phyloP scores from a whole-genome alignment of 2,113 vertebrate species.

The Psilopogon haemacephalus region DNA sequence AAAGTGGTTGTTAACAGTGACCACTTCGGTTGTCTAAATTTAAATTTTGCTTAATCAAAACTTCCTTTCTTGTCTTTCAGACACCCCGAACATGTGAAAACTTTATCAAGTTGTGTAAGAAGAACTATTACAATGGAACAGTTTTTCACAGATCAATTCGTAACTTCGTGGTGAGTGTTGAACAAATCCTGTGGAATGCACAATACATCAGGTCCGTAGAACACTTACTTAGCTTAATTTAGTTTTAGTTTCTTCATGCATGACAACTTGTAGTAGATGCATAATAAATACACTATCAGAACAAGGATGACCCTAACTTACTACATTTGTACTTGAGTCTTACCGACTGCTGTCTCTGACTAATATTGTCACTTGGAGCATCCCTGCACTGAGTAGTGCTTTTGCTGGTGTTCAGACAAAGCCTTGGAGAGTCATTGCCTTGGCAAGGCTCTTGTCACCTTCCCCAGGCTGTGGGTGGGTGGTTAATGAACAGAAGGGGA shows the following conservation, averaged over 20 bases:
- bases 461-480: neutral
- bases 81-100: constrained; percentile 94
- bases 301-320: neutral
- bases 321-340: neutral
- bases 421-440: neutral
- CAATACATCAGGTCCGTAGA: neutral
- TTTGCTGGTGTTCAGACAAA: neutral
- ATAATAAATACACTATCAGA: neutral
- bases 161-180: constrained; percentile 90
- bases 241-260: neutral
- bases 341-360: neutral
- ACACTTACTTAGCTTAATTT: neutral
- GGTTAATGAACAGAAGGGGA: constrained; percentile 21
- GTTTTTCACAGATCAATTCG: constrained; percentile 95
- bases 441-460: neutral
- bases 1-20: neutral
- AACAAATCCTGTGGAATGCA: neutral
- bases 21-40: neutral
- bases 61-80: constrained; percentile 63
- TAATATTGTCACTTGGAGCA: neutral
- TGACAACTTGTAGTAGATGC: neutral
- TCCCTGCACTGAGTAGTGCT: neutral
- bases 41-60: neutral
- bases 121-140: constrained; percentile 89
- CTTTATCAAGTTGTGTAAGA: constrained; percentile 92